phyloP scores from a whole-genome alignment of 2,113 vertebrate genomes.

The Archocentrus centrarchus region DNA sequence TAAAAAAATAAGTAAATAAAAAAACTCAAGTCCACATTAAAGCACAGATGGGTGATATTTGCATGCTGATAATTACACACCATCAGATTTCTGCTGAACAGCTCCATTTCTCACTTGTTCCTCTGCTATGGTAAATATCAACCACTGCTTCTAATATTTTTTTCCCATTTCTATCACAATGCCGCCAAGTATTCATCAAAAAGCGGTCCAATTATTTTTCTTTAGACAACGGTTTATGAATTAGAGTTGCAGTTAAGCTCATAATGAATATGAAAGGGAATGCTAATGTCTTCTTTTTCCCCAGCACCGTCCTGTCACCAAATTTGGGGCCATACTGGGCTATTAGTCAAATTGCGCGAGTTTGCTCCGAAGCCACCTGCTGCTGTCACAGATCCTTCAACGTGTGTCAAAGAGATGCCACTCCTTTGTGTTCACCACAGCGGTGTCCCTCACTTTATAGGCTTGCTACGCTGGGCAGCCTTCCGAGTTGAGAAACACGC shows the following conservation, averaged over 20 bases:
- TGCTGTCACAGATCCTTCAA: constrained; percentile 51
- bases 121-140: constrained; percentile 49
- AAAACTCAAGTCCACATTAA: constrained; percentile 50
- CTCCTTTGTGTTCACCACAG: constrained; percentile 19
- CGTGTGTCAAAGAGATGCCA: constrained; percentile 25
- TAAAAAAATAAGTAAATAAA: constrained; percentile 1
- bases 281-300: background rate
- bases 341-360: constrained; percentile 21
- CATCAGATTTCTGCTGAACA: constrained; percentile 22
- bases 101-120: constrained; percentile 24
- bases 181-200: constrained; percentile 8
- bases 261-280: constrained; percentile 19
- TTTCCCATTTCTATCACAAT: constrained; percentile 46
- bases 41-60: constrained; percentile 68
- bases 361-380: constrained; percentile 39
- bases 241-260: constrained; percentile 6
- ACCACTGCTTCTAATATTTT: constrained; percentile 7
- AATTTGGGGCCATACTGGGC: background rate
- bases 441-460: constrained; percentile 27
- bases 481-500: constrained; percentile 43
- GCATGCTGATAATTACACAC: constrained; percentile 60
- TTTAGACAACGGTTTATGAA: constrained; percentile 9
- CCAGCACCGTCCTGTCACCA: background rate
- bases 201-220: constrained; percentile 2
- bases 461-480: constrained; percentile 32